Base-by-base conservation (phyloP, 2,113 vertebrate genomes). In the Amblyopsis rosae region DNA sequence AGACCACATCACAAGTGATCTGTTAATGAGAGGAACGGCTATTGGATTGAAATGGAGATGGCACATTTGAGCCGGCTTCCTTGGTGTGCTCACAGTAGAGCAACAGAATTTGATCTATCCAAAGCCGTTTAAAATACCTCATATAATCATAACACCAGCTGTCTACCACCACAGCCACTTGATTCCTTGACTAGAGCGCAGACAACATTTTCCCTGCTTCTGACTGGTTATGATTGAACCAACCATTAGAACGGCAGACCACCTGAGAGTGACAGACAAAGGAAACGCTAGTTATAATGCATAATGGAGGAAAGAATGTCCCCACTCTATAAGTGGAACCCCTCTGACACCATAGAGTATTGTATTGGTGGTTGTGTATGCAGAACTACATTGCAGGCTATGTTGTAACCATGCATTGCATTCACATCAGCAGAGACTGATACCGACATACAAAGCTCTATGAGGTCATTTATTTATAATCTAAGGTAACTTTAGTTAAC, bases 191-290 rank as follows among this genome's bases (percentile, higher is more conserved):
- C 15, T 15, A 0, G 3, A 62, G 26, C 17, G 54, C 19, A 51
- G 12, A 67, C 16, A 50, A 15, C 4, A 35, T 69, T 72, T 26
- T 12, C 70, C 45, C 55, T 51, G 26, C 50, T 62, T 63, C 49
- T 72, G 60, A 50, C 65, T 65, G 45, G 58, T 62, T 61, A 80
- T 61, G 58, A 67, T 65, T 75, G 62, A 74, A 73, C 67, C 62
- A 73, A 46, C 49, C 26, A 45, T 66, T 60, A 56, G 8, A 73
- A 32, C 53, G 9, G 50, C 17, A 12, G 33, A 5, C 56, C 26
- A 26, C 32, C 9, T 63, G 16, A 51, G 17, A 32, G 41, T 55
- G 7, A 26, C 26, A 26, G 26, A 3, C 26, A 26, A 26, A 26
- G 26, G 26, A 26, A 26, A 26, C 2, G 2, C 26, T 26, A 26